phyloP scores from a whole-genome alignment of 2,888 invertebrate genomes.

The Taphrorychus bicolor region DNA sequence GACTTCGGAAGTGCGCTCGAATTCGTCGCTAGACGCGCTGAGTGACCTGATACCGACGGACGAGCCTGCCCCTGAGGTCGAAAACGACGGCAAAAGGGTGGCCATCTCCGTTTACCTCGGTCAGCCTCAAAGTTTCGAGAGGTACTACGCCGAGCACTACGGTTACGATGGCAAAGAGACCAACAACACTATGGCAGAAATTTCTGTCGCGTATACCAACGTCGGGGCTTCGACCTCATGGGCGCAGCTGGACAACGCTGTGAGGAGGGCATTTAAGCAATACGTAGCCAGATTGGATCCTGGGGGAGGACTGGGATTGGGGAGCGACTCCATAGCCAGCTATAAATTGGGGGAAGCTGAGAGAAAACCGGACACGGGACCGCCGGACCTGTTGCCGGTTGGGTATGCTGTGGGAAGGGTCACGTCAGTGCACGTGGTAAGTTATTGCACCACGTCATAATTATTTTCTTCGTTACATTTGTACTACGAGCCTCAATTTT shows the following conservation, averaged over 20 bases:
- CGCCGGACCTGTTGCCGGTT: slow-evolving; percentile 90
- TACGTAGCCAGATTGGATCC: slow-evolving; percentile 93
- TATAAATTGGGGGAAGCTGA: slow-evolving; percentile 94
- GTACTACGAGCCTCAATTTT: no score
- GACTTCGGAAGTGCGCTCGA: slow-evolving; percentile 51
- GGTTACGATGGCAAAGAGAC: slow-evolving; percentile 57
- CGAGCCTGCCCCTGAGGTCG: slow-evolving; percentile 55
- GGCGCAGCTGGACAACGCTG: slow-evolving; percentile 92
- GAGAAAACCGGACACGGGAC: slow-evolving; percentile 78
- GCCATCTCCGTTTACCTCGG: slow-evolving; percentile 89
- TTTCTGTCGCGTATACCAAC: slow-evolving; percentile 86
- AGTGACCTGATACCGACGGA: slow-evolving; percentile 57
- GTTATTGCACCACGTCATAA: no score
- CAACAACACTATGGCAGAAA: slow-evolving; percentile 64
- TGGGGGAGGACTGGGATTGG: slow-evolving; percentile 82
- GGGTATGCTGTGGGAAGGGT: slow-evolving; percentile 92
- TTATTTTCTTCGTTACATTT: no score
- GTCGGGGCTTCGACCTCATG: slow-evolving; percentile 94
- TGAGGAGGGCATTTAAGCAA: slow-evolving; percentile 92
- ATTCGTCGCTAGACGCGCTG: slow-evolving; percentile 56
- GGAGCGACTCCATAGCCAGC: slow-evolving; percentile 84
- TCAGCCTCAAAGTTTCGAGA: slow-evolving; percentile 76
- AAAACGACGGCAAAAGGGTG: slow-evolving; percentile 83
- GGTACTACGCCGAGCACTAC: slow-evolving; percentile 58
- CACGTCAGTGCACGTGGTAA: slow-evolving; percentile 81